These are phyloP conservation scores for Amiota mariae DNA, from an alignment of 2,888 invertebrate species.

Conservation along the genomic window DNA sequence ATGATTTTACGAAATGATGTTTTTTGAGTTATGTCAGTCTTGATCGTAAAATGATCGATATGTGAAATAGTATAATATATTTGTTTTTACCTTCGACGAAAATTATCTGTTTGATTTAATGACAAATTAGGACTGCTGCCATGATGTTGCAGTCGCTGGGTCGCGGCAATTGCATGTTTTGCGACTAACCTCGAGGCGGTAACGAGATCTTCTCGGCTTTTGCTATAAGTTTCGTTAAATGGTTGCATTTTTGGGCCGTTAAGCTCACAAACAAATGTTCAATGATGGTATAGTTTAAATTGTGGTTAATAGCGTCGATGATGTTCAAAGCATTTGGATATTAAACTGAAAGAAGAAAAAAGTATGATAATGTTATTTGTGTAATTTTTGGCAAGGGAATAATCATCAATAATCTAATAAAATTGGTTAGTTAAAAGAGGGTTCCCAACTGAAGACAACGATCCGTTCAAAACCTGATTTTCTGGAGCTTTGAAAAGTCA, in stretches of 20 bases:
- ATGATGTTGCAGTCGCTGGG: slow-evolving; percentile 59
- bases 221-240: slow-evolving; percentile 68
- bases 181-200: slow-evolving; percentile 48
- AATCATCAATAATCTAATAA: too few species aligned
- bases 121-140: slow-evolving; percentile 69
- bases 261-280: background rate
- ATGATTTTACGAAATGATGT: too few species aligned
- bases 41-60: too few species aligned
- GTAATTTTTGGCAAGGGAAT: too few species aligned
- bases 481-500: too few species aligned
- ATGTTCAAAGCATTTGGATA: slow-evolving; percentile 22
- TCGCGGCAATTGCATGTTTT: slow-evolving; percentile 46
- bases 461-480: too few species aligned
- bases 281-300: background rate
- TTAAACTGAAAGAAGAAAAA: background rate
- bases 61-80: too few species aligned
- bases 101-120: slow-evolving; percentile 70
- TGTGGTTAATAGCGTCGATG: background rate
- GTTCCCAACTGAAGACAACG: too few species aligned
- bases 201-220: slow-evolving; percentile 72
- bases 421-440: too few species aligned
- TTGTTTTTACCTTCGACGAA: slow-evolving; percentile 52
- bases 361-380: too few species aligned
- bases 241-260: slow-evolving; percentile 65
- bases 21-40: too few species aligned